Conservation (phyloP, 1,140 invertebrate species). For the Radopholus similis region DNA sequence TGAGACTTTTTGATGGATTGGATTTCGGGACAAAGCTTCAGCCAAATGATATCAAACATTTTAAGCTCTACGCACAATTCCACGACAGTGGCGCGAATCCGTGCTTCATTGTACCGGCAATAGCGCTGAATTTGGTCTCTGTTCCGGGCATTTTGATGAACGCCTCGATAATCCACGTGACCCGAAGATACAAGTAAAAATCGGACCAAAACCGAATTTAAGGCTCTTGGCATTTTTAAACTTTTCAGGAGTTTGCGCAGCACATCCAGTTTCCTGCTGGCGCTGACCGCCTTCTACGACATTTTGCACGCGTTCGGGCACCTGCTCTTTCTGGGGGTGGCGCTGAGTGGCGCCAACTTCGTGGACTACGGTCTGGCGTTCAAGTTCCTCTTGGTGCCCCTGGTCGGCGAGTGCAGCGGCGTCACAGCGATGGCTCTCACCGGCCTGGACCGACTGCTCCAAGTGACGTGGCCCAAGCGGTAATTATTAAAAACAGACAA, state of each 20-base stretch:
- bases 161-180: background rate
- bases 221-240: background rate
- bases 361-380: background rate
- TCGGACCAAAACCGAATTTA: background rate
- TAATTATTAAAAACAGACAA: too few species aligned
- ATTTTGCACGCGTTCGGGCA: background rate
- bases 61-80: too few species aligned
- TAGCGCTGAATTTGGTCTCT: background rate
- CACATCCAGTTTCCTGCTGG: background rate
- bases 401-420: background rate
- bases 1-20: too few species aligned
- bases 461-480: too few species aligned
- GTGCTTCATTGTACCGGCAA: background rate
- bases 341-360: background rate
- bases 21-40: too few species aligned
- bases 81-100: background rate
- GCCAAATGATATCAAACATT: too few species aligned
- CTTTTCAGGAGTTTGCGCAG: background rate
- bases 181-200: background rate
- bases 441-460: slow-evolving; percentile 5
- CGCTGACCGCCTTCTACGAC: slow-evolving; percentile 7
- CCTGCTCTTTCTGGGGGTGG: background rate
- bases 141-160: background rate
- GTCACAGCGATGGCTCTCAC: background rate
- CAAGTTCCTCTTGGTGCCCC: background rate